Evolutionary conservation across 1,140 invertebrate genomes (phyloP).

Genomic region (Penaeus chinensis): DNA sequence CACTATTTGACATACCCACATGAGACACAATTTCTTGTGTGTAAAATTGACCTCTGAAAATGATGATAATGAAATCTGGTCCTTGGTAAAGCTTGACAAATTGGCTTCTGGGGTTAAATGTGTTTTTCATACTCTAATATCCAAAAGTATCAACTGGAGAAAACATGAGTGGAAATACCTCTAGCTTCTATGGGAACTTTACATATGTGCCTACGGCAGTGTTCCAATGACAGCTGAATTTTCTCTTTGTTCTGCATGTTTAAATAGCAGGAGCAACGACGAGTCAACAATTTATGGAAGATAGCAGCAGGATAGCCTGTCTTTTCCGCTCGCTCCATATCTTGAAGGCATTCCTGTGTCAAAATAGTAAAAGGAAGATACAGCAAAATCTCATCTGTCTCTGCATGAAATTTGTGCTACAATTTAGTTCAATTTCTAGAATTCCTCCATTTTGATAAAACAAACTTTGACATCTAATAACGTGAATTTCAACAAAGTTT

Average conservation of each 20-base stretch:
- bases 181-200: constrained; percentile 17
- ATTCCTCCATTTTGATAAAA: too few relatives aligned
- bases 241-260: constrained; percentile 7
- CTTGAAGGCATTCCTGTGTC: constrained; percentile 35
- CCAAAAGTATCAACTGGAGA: not conserved
- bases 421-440: too few relatives aligned
- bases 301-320: constrained; percentile 27
- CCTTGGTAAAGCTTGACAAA: too few relatives aligned
- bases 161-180: constrained; percentile 9
- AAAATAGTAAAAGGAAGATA: not conserved
- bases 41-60: too few relatives aligned
- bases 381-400: not conserved
- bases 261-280: constrained; percentile 26
- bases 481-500: too few relatives aligned
- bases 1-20: too few relatives aligned
- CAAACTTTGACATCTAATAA: too few relatives aligned
- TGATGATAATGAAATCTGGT: too few relatives aligned
- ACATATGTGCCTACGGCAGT: not conserved
- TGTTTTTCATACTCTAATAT: not conserved
- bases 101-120: too few relatives aligned
- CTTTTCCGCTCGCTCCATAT: constrained; percentile 34
- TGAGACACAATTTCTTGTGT: too few relatives aligned
- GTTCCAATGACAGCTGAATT: not conserved
- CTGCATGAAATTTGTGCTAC: too few relatives aligned
- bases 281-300: constrained; percentile 29